Percentiles rank a stretch among this genome's conserved stretches.
Evolutionary conservation across 2,797 vertebrate species (phyloP).

Genomic region (Brotula barbata): DNA sequence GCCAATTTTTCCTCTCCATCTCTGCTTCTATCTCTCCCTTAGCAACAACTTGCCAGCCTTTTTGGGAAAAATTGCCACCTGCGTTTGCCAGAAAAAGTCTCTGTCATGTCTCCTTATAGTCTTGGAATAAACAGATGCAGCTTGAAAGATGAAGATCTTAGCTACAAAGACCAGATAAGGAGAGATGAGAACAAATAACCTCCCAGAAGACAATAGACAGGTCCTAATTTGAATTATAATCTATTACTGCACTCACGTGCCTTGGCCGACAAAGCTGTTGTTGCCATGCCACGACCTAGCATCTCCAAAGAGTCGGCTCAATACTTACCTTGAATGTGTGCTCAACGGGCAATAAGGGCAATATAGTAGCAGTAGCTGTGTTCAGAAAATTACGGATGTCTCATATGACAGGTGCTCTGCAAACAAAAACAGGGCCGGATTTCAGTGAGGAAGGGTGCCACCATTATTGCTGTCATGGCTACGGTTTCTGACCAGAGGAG

Average conservation of each 20-base stretch:
- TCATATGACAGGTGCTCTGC: slow-evolving; percentile 37
- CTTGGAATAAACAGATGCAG: slow-evolving; percentile 42
- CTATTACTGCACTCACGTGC: slow-evolving; percentile 10
- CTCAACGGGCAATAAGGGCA: slow-evolving; percentile 29
- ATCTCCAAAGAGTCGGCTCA: slow-evolving; percentile 42
- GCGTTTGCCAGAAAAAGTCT: slow-evolving; percentile 39
- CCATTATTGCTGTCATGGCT: slow-evolving; percentile 49
- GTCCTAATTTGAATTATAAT: slow-evolving; percentile 36
- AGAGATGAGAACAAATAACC: slow-evolving; percentile 4
- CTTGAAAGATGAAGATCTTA: slow-evolving; percentile 20
- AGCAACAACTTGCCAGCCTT: too few relatives aligned
- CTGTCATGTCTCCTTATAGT: slow-evolving; percentile 28
- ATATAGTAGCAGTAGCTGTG: slow-evolving; percentile 19
- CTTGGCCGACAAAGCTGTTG: slow-evolving; percentile 30
- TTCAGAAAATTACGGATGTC: slow-evolving; percentile 37
- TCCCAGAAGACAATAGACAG: slow-evolving; percentile 28
- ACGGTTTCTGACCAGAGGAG: slow-evolving; percentile 27
- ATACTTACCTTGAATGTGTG: slow-evolving; percentile 27
- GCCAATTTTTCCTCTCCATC: neutral
- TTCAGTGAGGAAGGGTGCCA: slow-evolving; percentile 44
- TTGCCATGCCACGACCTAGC: slow-evolving; percentile 59
- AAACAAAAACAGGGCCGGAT: slow-evolving; percentile 63
- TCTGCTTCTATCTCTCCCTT: neutral
- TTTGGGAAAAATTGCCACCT: too few relatives aligned
- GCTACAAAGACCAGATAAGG: slow-evolving; percentile 18